These are phyloP conservation scores for Aspiorhynchus laticeps DNA, from an alignment of 2,113 vertebrate genomes.

Conservation along the genomic window DNA sequence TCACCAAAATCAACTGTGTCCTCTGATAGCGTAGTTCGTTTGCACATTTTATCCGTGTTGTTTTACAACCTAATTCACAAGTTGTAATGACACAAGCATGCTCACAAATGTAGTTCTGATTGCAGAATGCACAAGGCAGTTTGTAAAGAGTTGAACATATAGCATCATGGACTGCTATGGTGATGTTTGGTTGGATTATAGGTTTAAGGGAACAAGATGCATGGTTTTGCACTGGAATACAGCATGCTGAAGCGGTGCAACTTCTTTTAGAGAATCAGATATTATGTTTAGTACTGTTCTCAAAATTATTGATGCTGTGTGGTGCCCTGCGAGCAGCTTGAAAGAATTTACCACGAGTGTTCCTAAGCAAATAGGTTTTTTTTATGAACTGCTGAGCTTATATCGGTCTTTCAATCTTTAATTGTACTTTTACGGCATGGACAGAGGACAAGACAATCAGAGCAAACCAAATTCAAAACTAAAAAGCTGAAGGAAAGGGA, in stretches of 20 bases:
- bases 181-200: background rate
- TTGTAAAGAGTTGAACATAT: background rate
- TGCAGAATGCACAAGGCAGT: background rate
- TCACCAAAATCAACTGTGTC: background rate
- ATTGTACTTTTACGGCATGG: background rate
- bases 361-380: background rate
- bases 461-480: constrained; percentile 8
- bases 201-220: background rate
- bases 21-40: background rate
- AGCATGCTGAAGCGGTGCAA: background rate
- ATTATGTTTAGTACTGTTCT: background rate
- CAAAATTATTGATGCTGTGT: background rate
- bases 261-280: background rate
- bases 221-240: background rate
- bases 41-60: background rate
- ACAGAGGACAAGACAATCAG: constrained; percentile 14
- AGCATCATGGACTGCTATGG: background rate
- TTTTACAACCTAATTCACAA: background rate
- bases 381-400: background rate
- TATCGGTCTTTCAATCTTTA: constrained; percentile 15
- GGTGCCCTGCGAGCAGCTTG: background rate
- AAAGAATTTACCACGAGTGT: background rate
- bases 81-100: background rate
- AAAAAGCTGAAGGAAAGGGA: background rate
- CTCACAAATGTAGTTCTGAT: background rate